A percentile compares a stretch with the other conserved stretches of the same genome.
phyloP scores from a whole-genome alignment of 2,113 vertebrate genomes.

The Hystrix cristata region DNA sequence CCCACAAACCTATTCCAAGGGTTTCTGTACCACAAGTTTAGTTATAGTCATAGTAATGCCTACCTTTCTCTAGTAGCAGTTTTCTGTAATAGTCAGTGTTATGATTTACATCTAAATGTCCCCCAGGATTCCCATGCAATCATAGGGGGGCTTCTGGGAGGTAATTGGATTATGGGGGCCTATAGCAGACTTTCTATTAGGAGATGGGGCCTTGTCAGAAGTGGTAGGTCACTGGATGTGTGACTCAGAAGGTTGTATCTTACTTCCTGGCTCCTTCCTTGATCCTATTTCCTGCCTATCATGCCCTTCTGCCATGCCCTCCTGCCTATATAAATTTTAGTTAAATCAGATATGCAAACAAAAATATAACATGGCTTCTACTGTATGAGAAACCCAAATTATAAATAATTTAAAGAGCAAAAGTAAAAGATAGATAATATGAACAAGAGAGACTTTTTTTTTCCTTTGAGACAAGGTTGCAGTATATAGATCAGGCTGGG shows the following conservation, averaged over 20 bases:
- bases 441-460: background rate
- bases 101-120: background rate
- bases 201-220: background rate
- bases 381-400: background rate
- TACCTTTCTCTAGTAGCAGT: background rate
- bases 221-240: background rate
- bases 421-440: background rate
- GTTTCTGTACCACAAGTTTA: background rate
- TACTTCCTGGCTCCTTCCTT: background rate
- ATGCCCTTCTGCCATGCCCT: background rate
- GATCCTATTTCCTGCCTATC: background rate
- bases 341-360: background rate
- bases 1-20: background rate
- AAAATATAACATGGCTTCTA: background rate
- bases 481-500: background rate
- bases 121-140: background rate
- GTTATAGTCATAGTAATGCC: background rate
- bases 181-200: background rate
- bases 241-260: background rate
- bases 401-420: background rate
- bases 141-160: background rate
- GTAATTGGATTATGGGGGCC: background rate
- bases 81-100: background rate
- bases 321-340: background rate
- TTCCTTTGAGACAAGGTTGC: background rate